These are phyloP conservation scores for Tachyglossus aculeatus DNA, from an alignment of 2,797 vertebrate genomes.

Conservation along the genomic window DNA sequence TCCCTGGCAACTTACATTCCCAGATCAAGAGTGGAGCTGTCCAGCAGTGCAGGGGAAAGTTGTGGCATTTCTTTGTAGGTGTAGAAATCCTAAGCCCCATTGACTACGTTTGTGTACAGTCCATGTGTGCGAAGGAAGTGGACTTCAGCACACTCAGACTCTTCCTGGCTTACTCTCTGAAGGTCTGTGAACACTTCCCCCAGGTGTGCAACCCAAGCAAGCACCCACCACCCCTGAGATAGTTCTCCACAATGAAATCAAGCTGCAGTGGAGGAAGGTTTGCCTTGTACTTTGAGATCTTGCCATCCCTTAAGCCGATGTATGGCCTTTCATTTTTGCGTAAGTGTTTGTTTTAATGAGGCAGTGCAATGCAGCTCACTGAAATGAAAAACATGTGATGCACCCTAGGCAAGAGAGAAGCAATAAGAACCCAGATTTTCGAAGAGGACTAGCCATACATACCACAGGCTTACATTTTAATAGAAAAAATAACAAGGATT, in stretches of 20 bases:
- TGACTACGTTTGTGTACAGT: neutral
- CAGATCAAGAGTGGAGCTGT: too few relatives aligned
- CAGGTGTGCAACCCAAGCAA: constrained; percentile 20
- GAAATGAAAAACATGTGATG: constrained; percentile 81
- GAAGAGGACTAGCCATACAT: constrained; percentile 78
- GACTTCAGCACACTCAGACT: neutral
- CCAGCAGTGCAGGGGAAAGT: constrained; percentile 47
- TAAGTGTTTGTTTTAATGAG: constrained; percentile 78
- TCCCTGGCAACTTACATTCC: too few relatives aligned
- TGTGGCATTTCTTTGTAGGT: accelerated
- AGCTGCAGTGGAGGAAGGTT: constrained; percentile 26
- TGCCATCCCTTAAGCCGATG: constrained; percentile 50
- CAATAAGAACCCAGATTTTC: constrained; percentile 75
- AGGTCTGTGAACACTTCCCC: neutral
- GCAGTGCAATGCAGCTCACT: constrained; percentile 55
- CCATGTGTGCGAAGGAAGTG: neutral
- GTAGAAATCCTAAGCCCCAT: accelerated
- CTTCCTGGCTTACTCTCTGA: constrained; percentile 24
- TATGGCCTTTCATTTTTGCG: constrained; percentile 63
- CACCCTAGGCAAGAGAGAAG: constrained; percentile 75
- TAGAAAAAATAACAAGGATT: constrained; percentile 80
- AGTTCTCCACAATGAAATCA: constrained; percentile 32
- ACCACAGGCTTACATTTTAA: constrained; percentile 79
- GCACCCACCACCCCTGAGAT: constrained; percentile 15
- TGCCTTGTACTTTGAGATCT: constrained; percentile 46